Evolutionary conservation across 2,888 invertebrate species (phyloP), one percentile per base, ranked within the genome.

Genomic region (Candidula unifasciata): DNA sequence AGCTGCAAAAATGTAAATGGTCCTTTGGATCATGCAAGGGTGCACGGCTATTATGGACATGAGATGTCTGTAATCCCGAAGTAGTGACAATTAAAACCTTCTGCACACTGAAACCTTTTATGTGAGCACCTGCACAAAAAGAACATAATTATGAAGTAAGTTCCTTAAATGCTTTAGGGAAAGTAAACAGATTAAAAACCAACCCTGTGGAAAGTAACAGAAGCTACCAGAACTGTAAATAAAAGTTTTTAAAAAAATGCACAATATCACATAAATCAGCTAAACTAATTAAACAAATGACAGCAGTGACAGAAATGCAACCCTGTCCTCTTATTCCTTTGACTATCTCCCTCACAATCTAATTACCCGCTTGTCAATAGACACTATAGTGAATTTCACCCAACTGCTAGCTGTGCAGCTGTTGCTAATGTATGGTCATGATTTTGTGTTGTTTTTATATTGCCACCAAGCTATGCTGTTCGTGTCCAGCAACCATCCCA

Each of bases 71-170:
- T 71, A 69, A 44, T 52, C 80, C 80, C 27, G 80, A 71, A 24
- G 80, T 80, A 21, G 68, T 54, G 16, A 33, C 54, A 44, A 80
- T 35, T 10, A 80, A 80, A 52, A 57, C 71, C 54, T 71, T 37
- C 18, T 71, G 35, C 21, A 80, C 54, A 30, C 54, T 10, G 30
- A 69, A 80, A 27, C 54, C 80, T 71, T 80, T 24, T 27, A 79
- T 79, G 13, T 3, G 33, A 64, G 44, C 37, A 66, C 79, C 79
- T 79, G 27, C 27, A 79, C 66, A 35, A 57, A 10, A 44, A 44
- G 52, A n/a, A 30, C 24, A 2, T 6, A 76, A 52, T n/a, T 27
- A 24, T n/a, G 13, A 30, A 52, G 10, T 21, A 13, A 35, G 18
- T 10, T 21, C 33, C 1, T 33, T 33, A 35, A 30, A 13, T 33